Conservation (phyloP, 2,888 invertebrate genomes). For the Galeruca laticollis region DNA sequence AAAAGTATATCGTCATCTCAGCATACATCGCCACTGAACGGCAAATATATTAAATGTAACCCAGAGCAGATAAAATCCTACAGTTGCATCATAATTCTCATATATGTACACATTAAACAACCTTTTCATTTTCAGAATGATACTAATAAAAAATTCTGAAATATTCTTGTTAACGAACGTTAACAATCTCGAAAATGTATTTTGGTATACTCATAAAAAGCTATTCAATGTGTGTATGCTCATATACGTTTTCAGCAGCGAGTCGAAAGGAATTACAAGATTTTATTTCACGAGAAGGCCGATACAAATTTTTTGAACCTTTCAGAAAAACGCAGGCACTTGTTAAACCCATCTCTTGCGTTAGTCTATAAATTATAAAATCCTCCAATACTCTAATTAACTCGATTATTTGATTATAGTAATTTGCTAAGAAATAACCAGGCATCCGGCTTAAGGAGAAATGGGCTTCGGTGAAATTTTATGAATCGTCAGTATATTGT, state of each 20-base stretch:
- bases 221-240: neutral
- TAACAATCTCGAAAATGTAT: slow-evolving; percentile 9
- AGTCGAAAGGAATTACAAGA: neutral
- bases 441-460: too few species aligned
- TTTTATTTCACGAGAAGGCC: too few species aligned
- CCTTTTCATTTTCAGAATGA: slow-evolving; percentile 24
- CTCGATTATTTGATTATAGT: too few species aligned
- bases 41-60: slow-evolving; percentile 25
- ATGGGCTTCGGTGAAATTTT: too few species aligned
- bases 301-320: too few species aligned
- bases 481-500: too few species aligned
- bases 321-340: too few species aligned
- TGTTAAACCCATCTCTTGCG: too few species aligned
- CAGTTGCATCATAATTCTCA: slow-evolving; percentile 22
- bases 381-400: too few species aligned
- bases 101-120: slow-evolving; percentile 22
- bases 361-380: too few species aligned
- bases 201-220: slow-evolving; percentile 1
- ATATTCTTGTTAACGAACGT: slow-evolving; percentile 22
- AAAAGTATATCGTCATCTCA: neutral
- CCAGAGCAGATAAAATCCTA: slow-evolving; percentile 15
- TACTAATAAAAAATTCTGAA: slow-evolving; percentile 25
- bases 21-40: neutral
- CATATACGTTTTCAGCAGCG: neutral
- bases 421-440: too few species aligned